Evolutionary conservation across 2,888 invertebrate species (phyloP).

Genomic region (Thyatira batis): DNA sequence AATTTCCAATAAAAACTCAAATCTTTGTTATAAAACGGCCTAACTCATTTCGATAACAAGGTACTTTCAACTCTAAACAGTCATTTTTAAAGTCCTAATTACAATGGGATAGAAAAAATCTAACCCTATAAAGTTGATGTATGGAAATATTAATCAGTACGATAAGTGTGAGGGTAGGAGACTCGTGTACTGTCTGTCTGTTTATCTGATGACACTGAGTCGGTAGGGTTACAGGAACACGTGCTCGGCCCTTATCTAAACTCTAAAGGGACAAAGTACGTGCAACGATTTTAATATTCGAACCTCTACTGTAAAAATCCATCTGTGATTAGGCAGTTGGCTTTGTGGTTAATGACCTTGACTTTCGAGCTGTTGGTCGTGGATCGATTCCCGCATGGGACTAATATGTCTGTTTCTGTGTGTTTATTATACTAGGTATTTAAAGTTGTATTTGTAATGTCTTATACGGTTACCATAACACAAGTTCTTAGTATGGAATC

Average conservation of each 20-base stretch:
- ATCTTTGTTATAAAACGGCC: neutral
- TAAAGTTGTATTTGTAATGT: no score
- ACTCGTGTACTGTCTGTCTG: slow-evolving; percentile 44
- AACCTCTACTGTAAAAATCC: slow-evolving; percentile 25
- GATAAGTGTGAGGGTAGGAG: slow-evolving; percentile 47
- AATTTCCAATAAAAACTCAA: neutral
- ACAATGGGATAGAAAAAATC: slow-evolving; percentile 8
- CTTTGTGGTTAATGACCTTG: no score
- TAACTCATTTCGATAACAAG: neutral
- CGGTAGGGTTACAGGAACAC: slow-evolving; percentile 47
- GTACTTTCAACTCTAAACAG: neutral
- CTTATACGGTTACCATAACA: no score
- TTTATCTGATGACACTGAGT: slow-evolving; percentile 51
- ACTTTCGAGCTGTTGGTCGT: no score
- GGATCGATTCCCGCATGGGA: no score
- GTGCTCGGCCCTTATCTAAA: slow-evolving; percentile 45
- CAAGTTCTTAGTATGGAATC: no score
- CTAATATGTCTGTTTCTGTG: neutral
- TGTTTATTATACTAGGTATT: no score
- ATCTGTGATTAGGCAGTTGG: neutral
- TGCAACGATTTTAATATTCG: slow-evolving; percentile 29
- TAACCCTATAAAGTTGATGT: slow-evolving; percentile 49
- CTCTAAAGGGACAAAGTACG: slow-evolving; percentile 39
- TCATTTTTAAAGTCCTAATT: slow-evolving; percentile 10
- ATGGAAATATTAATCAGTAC: slow-evolving; percentile 57